phyloP scores from a whole-genome alignment of 2,797 vertebrate genomes.

The Pipistrellus pipistrellus region DNA sequence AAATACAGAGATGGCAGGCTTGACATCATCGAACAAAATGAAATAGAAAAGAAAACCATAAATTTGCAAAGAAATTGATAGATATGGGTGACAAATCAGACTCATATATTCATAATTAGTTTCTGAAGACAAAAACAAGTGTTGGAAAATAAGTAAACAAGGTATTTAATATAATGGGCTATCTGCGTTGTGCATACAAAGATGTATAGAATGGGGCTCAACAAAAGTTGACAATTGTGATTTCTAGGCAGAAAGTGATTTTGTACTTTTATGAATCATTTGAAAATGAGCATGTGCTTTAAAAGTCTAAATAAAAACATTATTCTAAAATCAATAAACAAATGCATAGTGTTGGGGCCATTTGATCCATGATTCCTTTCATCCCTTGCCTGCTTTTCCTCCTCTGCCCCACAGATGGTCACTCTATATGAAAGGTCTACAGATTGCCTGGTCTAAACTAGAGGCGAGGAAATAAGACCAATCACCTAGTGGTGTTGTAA shows the following conservation, averaged over 20 bases:
- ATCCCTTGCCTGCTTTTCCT: background rate
- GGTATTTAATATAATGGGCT: background rate
- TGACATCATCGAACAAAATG: background rate
- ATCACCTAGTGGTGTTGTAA: background rate
- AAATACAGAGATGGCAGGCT: background rate
- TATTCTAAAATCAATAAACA: slow-evolving; percentile 21
- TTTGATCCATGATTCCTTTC: background rate
- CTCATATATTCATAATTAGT: background rate
- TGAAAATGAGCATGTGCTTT: background rate
- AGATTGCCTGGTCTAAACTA: background rate
- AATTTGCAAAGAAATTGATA: background rate
- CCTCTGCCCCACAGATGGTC: background rate
- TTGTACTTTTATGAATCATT: slow-evolving; percentile 10
- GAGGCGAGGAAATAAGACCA: background rate
- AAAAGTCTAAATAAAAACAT: slow-evolving; percentile 36
- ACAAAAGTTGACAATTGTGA: background rate
- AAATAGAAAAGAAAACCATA: slow-evolving; percentile 8
- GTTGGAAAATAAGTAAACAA: background rate
- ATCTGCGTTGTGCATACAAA: background rate
- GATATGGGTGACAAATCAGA: background rate
- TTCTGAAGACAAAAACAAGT: slow-evolving; percentile 7
- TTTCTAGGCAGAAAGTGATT: slow-evolving; percentile 24
- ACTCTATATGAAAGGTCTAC: background rate
- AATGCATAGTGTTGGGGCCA: background rate
- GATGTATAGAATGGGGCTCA: background rate